These are phyloP conservation scores for Magallana gigas DNA, from an alignment of 1,140 invertebrate species.

Conservation along the genomic window DNA sequence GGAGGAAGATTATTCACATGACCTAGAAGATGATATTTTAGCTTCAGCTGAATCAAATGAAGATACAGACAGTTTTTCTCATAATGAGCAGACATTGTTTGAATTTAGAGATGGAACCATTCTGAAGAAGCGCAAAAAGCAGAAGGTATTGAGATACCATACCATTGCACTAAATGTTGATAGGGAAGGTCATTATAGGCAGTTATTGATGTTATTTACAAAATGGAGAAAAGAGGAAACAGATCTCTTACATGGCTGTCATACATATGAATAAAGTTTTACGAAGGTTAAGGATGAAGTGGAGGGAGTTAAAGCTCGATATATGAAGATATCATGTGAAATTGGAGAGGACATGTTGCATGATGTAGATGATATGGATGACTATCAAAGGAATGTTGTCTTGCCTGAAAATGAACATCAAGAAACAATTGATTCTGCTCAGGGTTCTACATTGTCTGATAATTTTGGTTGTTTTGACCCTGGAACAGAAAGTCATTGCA, in stretches of 20 bases:
- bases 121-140: slow-evolving; percentile 34
- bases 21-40: slow-evolving; percentile 37
- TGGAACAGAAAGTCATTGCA: not conserved
- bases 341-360: slow-evolving; percentile 10
- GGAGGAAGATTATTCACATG: slow-evolving; percentile 17
- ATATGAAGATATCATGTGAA: slow-evolving; percentile 29
- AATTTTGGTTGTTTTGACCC: slow-evolving; percentile 55
- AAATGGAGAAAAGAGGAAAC: slow-evolving; percentile 12
- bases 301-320: not conserved
- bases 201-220: slow-evolving; percentile 14
- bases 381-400: slow-evolving; percentile 11
- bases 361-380: slow-evolving; percentile 10
- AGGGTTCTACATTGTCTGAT: not conserved
- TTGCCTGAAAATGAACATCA: slow-evolving; percentile 46
- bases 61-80: not conserved
- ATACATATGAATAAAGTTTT: slow-evolving; percentile 5
- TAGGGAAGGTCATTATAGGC: slow-evolving; percentile 17
- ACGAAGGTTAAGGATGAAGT: not conserved
- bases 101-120: slow-evolving; percentile 47
- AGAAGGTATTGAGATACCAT: slow-evolving; percentile 44
- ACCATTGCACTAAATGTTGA: slow-evolving; percentile 2
- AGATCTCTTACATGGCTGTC: slow-evolving; percentile 6
- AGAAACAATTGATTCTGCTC: slow-evolving; percentile 38
- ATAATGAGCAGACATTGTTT: not conserved
- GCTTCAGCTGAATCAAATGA: not conserved